Conservation (phyloP, 2,888 invertebrate species). For the Oegoconia quadripuncta region DNA sequence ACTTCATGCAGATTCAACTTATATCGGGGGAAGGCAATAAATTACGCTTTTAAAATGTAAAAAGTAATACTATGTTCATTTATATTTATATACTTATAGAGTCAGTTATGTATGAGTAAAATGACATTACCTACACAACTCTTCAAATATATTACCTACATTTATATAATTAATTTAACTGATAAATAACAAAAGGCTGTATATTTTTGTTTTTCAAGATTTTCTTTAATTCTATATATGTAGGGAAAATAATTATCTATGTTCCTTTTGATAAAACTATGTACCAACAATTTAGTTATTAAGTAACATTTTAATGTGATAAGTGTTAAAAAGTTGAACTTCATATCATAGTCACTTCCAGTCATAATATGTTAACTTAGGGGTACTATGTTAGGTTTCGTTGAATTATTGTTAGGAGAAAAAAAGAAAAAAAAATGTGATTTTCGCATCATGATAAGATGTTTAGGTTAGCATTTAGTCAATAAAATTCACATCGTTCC, state of each 20-base stretch:
- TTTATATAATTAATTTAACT: slow-evolving; percentile 4
- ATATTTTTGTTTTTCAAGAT: slow-evolving; percentile 35
- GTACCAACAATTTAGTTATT: slow-evolving; percentile 45
- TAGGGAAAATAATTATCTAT: slow-evolving; percentile 43
- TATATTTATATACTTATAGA: slow-evolving; percentile 11
- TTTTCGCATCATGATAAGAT: slow-evolving; percentile 48
- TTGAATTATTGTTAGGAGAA: slow-evolving; percentile 46
- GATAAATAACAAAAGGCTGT: slow-evolving; percentile 41
- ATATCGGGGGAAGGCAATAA: slow-evolving; percentile 84
- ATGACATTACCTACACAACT: slow-evolving; percentile 16
- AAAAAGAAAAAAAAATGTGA: slow-evolving; percentile 59
- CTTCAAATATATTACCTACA: slow-evolving; percentile 4
- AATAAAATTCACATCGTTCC: slow-evolving; percentile 61
- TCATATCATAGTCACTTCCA: slow-evolving; percentile 76
- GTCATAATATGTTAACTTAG: slow-evolving; percentile 76
- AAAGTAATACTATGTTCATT: slow-evolving; percentile 45
- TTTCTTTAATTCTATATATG: slow-evolving; percentile 33
- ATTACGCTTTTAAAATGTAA: slow-evolving; percentile 82
- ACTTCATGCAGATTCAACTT: slow-evolving; percentile 42
- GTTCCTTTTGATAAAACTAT: slow-evolving; percentile 57
- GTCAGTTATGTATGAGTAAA: slow-evolving; percentile 13
- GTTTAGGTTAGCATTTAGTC: slow-evolving; percentile 47
- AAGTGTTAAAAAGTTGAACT: slow-evolving; percentile 62
- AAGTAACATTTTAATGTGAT: slow-evolving; percentile 65
- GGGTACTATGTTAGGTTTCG: slow-evolving; percentile 56